Percentiles rank a stretch among this genome's conserved stretches.
Conservation (phyloP, 2,888 invertebrate genomes). For the Busseola fusca region DNA sequence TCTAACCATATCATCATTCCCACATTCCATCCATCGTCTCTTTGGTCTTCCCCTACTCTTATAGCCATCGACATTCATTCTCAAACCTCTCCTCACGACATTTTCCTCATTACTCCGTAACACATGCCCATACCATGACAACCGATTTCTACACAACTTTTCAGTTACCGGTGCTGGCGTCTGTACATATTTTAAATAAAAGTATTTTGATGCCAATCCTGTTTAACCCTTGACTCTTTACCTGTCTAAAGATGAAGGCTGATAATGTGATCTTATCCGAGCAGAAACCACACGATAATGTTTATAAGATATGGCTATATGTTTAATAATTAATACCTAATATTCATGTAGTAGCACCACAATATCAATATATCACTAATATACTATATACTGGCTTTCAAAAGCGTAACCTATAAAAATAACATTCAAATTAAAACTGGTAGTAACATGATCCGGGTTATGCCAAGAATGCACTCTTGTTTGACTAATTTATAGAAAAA, state of each 20-base stretch:
- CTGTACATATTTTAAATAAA: too few relatives aligned
- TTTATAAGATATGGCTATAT: conserved; percentile 14
- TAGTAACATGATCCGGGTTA: conserved; percentile 57
- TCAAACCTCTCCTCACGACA: too few relatives aligned
- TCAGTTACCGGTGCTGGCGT: too few relatives aligned
- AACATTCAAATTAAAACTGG: conserved; percentile 53
- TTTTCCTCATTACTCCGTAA: too few relatives aligned
- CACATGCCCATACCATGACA: too few relatives aligned
- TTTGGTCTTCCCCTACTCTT: too few relatives aligned
- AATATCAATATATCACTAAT: conserved; percentile 52
- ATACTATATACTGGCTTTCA: conserved; percentile 30
- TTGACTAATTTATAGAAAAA: conserved; percentile 42
- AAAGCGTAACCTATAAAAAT: conserved; percentile 51
- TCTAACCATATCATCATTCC: too few relatives aligned
- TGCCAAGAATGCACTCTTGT: conserved; percentile 61
- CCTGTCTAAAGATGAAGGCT: background rate
- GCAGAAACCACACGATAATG: background rate
- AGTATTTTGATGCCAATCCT: background rate
- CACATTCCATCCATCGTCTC: too few relatives aligned
- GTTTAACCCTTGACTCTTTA: background rate
- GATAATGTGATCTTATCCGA: conserved; percentile 17
- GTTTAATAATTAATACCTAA: conserved; percentile 36
- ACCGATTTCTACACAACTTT: too few relatives aligned
- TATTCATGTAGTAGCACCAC: conserved; percentile 38
- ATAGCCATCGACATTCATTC: too few relatives aligned